Evolutionary conservation across 2,113 vertebrate species (phyloP), one percentile per base, ranked within the genome.

Genomic region (Pimephales promelas): DNA sequence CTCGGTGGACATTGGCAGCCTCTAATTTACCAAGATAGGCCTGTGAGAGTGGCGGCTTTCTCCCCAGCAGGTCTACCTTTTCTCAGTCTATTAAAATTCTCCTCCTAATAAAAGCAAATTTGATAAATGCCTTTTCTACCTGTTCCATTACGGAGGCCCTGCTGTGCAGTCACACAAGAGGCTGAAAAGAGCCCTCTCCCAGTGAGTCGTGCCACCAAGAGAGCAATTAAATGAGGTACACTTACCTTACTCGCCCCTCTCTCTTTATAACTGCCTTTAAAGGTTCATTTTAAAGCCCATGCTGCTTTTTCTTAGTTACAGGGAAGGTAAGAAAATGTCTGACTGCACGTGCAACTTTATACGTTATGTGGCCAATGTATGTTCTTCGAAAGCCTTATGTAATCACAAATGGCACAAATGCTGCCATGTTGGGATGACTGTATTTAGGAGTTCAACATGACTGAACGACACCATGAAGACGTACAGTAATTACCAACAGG

Each of bases 211-310:
- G 77, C 83, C 84, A 87, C 87, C 89, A 87, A 89, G 87, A 82
- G 89, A 89, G 89, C 88, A 89, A 90, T 90, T 90, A 90, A 89
- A 85, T 88, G 86, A 89, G 88, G 86, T 88, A 89, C 81, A 84
- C 84, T 87, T 88, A 86, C 81, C 75, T 83, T 80, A 84, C 84
- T 88, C 79, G 81, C 77, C 77, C 49, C 56, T 72, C 59, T 24
- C 84, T 86, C 57, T 80, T 56, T 64, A 56, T 84, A 72, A 36
- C 31, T 73, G 73, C 81, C 81, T 84, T 88, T 87, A 87, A 87
- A 82, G 61, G 77, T 79, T 80, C 77, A 81, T 57, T 78, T 73
- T 68, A 34, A n/a, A 68, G 11, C 43, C 68, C 84, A 85, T 81
- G 86, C 86, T 87, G 85, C 47, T 86, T 74, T 62, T 86, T 84